Evolutionary conservation across 30 jellyfish, hydroid and myxozoan genomes (phyloP).

Genomic region (Cassiopea andromeda): DNA sequence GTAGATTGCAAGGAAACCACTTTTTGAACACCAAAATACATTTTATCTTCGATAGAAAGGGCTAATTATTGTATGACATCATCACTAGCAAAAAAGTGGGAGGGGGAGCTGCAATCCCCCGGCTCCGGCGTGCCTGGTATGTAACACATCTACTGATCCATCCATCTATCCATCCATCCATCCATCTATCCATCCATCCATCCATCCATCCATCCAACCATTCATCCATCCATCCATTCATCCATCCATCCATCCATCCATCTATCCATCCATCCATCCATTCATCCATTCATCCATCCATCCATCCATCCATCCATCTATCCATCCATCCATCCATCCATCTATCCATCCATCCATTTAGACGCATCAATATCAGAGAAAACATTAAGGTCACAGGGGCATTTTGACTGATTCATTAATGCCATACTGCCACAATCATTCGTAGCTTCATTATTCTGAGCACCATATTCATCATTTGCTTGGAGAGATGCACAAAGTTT

Average conservation of each 20-base stretch:
- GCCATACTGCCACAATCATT: not conserved
- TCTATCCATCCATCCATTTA: not conserved
- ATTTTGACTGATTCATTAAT: not conserved
- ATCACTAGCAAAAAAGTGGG: not conserved
- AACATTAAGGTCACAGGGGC: constrained; percentile 5
- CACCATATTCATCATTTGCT: not conserved
- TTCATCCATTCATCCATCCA: not conserved
- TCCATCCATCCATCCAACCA: not conserved
- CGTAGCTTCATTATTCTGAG: not conserved
- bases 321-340: not conserved
- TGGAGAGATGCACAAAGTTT: not conserved
- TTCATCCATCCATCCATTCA: not conserved
- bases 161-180: not conserved
- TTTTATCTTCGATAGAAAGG: too few relatives aligned
- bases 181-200: not conserved
- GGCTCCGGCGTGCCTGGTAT: too few relatives aligned
- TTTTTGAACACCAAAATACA: too few relatives aligned
- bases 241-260: not conserved
- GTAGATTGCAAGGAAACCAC: too few relatives aligned
- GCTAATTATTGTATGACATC: not conserved
- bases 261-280: not conserved
- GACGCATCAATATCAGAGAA: not conserved
- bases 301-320: not conserved
- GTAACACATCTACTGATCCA: not conserved
- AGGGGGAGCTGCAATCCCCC: too few relatives aligned